Evolutionary conservation across 2,797 vertebrate species (phyloP).

Genomic region (Spinus pinus): DNA sequence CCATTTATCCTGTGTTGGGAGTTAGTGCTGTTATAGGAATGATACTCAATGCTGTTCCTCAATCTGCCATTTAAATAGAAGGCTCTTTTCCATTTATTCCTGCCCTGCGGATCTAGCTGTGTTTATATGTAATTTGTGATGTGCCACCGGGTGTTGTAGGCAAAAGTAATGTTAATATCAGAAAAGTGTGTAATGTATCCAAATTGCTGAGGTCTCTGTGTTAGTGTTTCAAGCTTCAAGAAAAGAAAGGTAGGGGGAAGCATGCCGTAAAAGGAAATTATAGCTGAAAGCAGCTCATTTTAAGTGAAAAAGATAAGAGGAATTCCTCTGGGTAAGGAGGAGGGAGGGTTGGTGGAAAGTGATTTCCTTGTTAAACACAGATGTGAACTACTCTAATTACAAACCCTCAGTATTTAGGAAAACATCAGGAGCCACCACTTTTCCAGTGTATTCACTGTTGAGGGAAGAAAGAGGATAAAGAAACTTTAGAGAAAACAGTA

Average conservation of each 20-base stretch:
- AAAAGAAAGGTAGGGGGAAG: neutral
- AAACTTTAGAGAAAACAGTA: neutral
- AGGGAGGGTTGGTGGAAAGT: neutral
- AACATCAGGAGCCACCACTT: neutral
- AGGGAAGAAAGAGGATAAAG: neutral
- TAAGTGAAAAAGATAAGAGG: neutral
- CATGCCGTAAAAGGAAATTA: neutral
- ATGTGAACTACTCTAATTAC: neutral
- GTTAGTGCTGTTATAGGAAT: neutral
- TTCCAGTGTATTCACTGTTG: neutral
- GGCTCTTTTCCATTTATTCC: neutral
- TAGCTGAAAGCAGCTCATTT: neutral
- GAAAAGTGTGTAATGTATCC: neutral
- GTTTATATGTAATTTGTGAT: neutral
- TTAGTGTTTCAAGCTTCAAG: neutral
- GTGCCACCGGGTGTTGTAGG: neutral
- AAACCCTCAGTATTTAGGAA: neutral
- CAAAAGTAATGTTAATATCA: neutral
- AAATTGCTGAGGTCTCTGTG: neutral
- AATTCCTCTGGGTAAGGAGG: neutral
- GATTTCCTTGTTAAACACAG: neutral
- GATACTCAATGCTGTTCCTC: neutral
- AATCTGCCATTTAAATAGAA: neutral
- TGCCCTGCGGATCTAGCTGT: neutral
- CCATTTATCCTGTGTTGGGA: accelerated